Base-by-base conservation (phyloP, 2,888 invertebrate genomes). In the Lithosia quadra region DNA sequence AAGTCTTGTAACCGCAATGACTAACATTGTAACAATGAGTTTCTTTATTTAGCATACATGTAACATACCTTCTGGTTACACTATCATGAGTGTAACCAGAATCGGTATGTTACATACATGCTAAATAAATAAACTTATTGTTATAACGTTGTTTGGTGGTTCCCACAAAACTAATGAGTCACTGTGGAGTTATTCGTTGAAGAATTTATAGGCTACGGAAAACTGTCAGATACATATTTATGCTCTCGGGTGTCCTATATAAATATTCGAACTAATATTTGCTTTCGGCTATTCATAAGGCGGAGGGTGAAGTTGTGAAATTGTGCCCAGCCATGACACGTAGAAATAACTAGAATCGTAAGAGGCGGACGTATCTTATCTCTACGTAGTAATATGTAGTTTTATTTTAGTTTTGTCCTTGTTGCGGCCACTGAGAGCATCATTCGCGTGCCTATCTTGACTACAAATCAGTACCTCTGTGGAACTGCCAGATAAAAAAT, bases 341-440 rank as follows among this genome's bases (percentile, higher is more conserved):
- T 87, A 86, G 83, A 81, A 85, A 86, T 83, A 83, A 84, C 82
- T 84, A 75, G 80, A 81, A 77, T 77, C 75, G 77, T 81, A 81
- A 82, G 74, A 84, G 78, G 79, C 83, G 86, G 86, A 86, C 84
- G 80, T 76, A 73, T 79, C 84, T 88, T 88, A 90, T 89, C 89
- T 84, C 70, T 71, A 83, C 81, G 85, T 85, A 87, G 85, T 87
- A 87, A 85, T 83, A 74, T 83, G 84, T 89, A 88, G 86, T 91
- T 92, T 92, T 91, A 90, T 92, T 92, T 89, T 87, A 88, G 85
- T 86, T 85, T 83, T 88, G 91, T 92, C 91, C 90, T 91, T 91
- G 89, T 89, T 90, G 90, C 85, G 88, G 86, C 84, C 84, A 83
- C 85, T 82, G 87, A 89, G 90, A 91, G 89, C 88, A 91, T 91